These are phyloP conservation scores for Pentamera pediparva DNA, from an alignment of 53 echinoderm and acorn worm genomes.

Conservation along the genomic window DNA sequence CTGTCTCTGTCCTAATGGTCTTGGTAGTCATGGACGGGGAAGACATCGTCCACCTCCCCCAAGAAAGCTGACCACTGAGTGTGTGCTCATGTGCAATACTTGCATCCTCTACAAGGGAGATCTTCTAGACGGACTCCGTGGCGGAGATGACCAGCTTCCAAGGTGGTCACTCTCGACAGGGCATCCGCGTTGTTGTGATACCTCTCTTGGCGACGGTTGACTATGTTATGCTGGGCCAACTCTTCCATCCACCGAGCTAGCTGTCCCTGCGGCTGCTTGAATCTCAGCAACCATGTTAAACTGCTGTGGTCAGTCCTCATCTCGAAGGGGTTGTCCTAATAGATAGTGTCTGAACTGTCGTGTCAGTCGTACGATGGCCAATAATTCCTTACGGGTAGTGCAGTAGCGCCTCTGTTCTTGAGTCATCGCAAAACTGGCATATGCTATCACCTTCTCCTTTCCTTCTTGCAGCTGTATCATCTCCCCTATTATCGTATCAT, in stretches of 20 bases:
- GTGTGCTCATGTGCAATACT: constrained; percentile 41
- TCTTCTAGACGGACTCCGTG: no score
- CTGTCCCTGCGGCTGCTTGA: constrained; percentile 46
- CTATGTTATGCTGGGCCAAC: constrained; percentile 40
- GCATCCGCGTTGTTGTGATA: not conserved
- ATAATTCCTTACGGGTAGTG: constrained; percentile 27
- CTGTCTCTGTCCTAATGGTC: no score
- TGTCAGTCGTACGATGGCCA: constrained; percentile 19
- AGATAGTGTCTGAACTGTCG: constrained; percentile 42
- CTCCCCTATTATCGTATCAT: constrained; percentile 20
- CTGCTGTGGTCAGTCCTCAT: constrained; percentile 44
- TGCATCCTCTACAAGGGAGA: constrained; percentile 41
- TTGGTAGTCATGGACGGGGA: not conserved
- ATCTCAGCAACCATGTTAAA: constrained; percentile 42
- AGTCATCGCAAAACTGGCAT: constrained; percentile 20
- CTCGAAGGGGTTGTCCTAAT: constrained; percentile 30
- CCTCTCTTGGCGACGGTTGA: constrained; percentile 26
- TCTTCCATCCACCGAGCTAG: constrained; percentile 49
- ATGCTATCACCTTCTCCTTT: constrained; percentile 25
- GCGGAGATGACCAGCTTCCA: no score
- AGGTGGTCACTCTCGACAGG: no score
- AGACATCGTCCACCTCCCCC: constrained; percentile 29
- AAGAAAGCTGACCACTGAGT: constrained; percentile 42
- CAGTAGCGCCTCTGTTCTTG: constrained; percentile 25
- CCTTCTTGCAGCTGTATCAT: constrained; percentile 22